Evolutionary conservation across 2,113 vertebrate genomes (phyloP), one percentile per base, ranked within the genome.

Genomic region (Hippocampus comes): DNA sequence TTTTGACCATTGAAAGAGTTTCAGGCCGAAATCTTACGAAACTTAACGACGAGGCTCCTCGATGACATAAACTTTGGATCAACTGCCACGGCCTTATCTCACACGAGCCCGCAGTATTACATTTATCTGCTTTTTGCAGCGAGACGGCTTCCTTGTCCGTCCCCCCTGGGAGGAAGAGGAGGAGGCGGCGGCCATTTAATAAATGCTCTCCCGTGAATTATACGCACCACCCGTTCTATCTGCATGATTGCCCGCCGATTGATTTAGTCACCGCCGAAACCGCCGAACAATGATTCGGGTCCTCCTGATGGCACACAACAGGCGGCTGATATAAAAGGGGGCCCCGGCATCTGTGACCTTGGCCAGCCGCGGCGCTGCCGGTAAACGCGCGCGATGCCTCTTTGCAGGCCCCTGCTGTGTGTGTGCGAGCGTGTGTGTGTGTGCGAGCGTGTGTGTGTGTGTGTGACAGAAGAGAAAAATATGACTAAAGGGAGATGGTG

Each of bases 81-180:
- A 88, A 82, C 84, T 80, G 82, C 63, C 76, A 23, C 68, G 73
- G 63, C 55, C 69, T 81, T 83, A 83, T 83, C 81, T 73, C 67
- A 21, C 63, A 63, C 53, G 76, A 81, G 79, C 78, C 78, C 71
- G 61, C 73, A 68, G 49, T 23, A 18, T 72, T 73, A 53, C 46
- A 66, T 83, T 83, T 83, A 90, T 87, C 83, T 87, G 73, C 78
- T 76, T 74, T 77, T 72, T 0, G 6, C 84, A 86, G 73, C 82
- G 41, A 57, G 72, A 74, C 87, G 79, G 82, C 80, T 87, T 87
- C 77, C 87, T 87, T 72, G 65, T 80, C 72, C 42, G 60, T 79
- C 72, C 70, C 80, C 68, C 57, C 17, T 38, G 49, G 17, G 51
- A 55, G 42, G 27, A 59, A 21, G 53, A 46, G 46, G 15, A 77